A percentile compares a stretch with the other conserved stretches of the same genome.
These are phyloP conservation scores for Caenorhabditis virilis DNA, from an alignment of 2,888 invertebrate genomes.

Conservation along the genomic window DNA sequence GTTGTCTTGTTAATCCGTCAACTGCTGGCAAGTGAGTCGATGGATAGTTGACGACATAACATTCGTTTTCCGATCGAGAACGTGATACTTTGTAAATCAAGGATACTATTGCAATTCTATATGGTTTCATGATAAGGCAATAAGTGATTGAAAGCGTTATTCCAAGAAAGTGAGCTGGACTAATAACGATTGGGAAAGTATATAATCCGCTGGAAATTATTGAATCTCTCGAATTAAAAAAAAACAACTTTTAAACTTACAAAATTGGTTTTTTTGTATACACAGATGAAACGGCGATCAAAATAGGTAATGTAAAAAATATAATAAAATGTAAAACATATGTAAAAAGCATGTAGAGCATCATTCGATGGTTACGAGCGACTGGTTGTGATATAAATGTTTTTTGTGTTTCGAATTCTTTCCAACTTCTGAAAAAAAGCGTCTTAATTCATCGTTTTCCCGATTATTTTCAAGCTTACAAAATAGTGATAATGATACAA, in stretches of 20 bases:
- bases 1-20: conserved; percentile 10
- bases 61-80: conserved; percentile 3
- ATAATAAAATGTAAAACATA: conserved; percentile 24
- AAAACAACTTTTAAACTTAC: too few species aligned
- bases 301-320: conserved; percentile 20
- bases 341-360: conserved; percentile 26
- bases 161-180: conserved; percentile 25
- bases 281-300: conserved; percentile 11
- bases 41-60: conserved; percentile 1
- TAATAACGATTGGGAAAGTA: conserved; percentile 19
- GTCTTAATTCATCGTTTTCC: neutral
- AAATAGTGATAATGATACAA: conserved; percentile 9
- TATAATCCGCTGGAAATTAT: conserved; percentile 12
- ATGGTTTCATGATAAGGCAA: conserved; percentile 27
- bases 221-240: neutral
- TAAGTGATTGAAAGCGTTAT: conserved; percentile 24
- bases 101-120: conserved; percentile 17
- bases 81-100: conserved; percentile 8
- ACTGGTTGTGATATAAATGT: neutral
- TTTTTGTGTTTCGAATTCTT: conserved; percentile 13
- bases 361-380: conserved; percentile 28
- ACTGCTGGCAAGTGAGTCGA: conserved; percentile 7
- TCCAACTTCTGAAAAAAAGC: conserved; percentile 13
- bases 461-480: conserved; percentile 14
- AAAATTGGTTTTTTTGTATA: conserved; percentile 15